These are phyloP conservation scores for Cynodonichthys magdalenae DNA, from an alignment of 2,797 vertebrate genomes.

Conservation along the genomic window DNA sequence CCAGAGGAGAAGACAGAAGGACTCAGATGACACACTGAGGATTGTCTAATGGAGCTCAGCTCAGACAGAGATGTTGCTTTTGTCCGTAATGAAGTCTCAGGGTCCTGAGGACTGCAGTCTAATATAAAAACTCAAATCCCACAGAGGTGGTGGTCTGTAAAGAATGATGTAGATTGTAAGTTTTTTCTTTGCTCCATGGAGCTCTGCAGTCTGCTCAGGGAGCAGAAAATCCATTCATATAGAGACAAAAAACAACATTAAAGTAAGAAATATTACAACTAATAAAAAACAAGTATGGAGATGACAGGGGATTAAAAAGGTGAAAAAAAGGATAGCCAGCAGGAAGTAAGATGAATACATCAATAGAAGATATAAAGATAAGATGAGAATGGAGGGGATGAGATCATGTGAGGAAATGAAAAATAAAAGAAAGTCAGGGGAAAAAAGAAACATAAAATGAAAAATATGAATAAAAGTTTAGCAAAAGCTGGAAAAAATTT, in stretches of 20 bases:
- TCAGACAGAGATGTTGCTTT: conserved; percentile 25
- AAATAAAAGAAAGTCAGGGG: neutral
- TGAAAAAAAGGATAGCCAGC: too few relatives aligned
- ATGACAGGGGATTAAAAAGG: too few relatives aligned
- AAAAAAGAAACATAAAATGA: too few relatives aligned
- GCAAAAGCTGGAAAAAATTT: too few relatives aligned
- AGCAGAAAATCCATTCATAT: conserved; percentile 7
- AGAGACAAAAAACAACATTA: neutral
- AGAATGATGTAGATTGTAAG: conserved; percentile 7
- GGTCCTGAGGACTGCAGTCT: conserved; percentile 21
- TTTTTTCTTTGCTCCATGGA: conserved; percentile 2
- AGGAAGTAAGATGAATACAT: too few relatives aligned
- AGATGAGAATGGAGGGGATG: neutral
- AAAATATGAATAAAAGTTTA: too few relatives aligned
- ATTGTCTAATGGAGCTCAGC: conserved; percentile 43
- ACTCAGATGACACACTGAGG: conserved; percentile 31
- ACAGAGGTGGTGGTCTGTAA: conserved; percentile 14
- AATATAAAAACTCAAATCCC: conserved; percentile 22
- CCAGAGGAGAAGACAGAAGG: conserved; percentile 36
- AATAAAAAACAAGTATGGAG: too few relatives aligned
- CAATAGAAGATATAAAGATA: neutral
- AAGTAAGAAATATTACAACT: neutral
- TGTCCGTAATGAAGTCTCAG: conserved; percentile 48
- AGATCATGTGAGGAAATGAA: neutral
- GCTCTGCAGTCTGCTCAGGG: conserved; percentile 18